A percentile compares a stretch with the other conserved stretches of the same genome.
Evolutionary conservation across 2,113 vertebrate species (phyloP).

Genomic region (Oriolus oriolus): DNA sequence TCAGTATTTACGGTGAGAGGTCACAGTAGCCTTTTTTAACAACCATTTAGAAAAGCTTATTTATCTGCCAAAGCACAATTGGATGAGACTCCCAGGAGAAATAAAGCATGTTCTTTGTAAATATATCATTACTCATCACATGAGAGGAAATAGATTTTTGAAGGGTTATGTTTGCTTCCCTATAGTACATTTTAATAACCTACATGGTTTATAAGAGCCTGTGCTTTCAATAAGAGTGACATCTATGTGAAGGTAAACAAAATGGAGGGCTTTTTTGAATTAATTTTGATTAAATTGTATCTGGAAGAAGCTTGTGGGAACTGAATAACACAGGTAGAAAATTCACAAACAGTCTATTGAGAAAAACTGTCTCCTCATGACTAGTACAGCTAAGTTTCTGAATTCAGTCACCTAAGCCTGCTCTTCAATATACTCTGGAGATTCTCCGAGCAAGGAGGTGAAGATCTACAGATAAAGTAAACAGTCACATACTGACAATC

Average conservation of each 20-base stretch:
- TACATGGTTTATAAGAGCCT: not conserved
- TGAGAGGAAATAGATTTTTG: not conserved
- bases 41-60: not conserved
- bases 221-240: not conserved
- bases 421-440: not conserved
- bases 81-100: not conserved
- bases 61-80: not conserved
- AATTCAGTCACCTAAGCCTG: not conserved
- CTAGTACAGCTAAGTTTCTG: not conserved
- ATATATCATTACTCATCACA: not conserved
- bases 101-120: not conserved
- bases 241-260: not conserved
- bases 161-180: not conserved
- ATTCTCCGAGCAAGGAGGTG: not conserved
- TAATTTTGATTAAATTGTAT: not conserved
- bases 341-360: not conserved
- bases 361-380: not conserved
- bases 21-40: not conserved
- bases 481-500: not conserved
- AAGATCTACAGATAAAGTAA: not conserved
- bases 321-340: not conserved
- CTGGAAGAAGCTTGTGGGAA: not conserved
- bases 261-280: not conserved
- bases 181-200: not conserved
- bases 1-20: not conserved